Percentiles rank a stretch among this genome's conserved stretches.
phyloP scores from a whole-genome alignment of 2,888 invertebrate species.

The Fabriciana adippe region DNA sequence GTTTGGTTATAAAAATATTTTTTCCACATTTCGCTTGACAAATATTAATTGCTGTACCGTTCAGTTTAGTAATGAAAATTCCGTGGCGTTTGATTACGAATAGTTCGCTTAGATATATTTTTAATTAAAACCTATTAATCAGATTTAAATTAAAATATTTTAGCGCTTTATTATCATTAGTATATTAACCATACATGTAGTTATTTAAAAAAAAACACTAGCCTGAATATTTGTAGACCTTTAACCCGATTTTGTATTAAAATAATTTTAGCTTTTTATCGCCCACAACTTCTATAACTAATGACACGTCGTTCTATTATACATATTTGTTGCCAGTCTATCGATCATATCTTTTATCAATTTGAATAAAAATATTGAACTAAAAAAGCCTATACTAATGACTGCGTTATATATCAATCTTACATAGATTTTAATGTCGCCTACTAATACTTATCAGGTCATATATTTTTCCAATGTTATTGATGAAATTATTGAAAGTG shows the following conservation, averaged over 20 bases:
- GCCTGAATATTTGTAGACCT: constrained; percentile 11
- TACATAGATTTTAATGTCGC: no score
- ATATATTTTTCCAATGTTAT: neutral
- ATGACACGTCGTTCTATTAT: constrained; percentile 15
- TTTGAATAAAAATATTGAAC: constrained; percentile 7
- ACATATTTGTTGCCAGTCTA: constrained; percentile 13
- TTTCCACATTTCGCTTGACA: constrained; percentile 34
- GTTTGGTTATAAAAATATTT: constrained; percentile 24
- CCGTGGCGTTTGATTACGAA: constrained; percentile 29
- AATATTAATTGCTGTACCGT: constrained; percentile 35
- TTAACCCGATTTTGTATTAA: constrained; percentile 6
- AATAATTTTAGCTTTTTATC: constrained; percentile 12
- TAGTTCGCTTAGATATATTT: constrained; percentile 29
- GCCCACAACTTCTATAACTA: constrained; percentile 18
- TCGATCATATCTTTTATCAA: constrained; percentile 16
- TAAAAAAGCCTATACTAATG: no score
- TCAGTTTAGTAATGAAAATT: constrained; percentile 30
- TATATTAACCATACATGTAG: constrained; percentile 9
- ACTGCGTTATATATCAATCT: no score
- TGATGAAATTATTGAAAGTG: neutral
- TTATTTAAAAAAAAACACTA: constrained; percentile 10
- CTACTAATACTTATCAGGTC: no score
- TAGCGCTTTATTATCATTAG: constrained; percentile 26
- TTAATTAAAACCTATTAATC: constrained; percentile 31
- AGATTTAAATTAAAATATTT: constrained; percentile 31